These are phyloP conservation scores for Phenganax stokvisi DNA, from an alignment of 92 coral and sea anemone species.

Conservation along the genomic window DNA sequence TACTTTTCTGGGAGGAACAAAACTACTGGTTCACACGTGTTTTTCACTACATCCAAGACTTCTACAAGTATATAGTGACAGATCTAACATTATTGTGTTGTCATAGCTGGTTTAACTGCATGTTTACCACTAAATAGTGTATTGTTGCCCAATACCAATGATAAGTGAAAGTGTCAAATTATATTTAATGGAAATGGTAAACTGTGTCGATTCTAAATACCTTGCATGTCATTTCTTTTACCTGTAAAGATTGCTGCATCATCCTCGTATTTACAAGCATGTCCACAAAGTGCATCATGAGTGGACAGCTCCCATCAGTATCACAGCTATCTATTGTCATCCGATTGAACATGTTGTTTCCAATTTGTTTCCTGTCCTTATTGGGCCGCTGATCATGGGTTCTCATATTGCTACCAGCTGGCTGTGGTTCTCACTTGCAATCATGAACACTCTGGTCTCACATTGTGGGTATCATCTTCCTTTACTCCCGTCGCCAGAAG, in stretches of 20 bases:
- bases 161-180: no score
- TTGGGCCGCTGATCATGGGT: slow-evolving; percentile 95
- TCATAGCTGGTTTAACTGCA: no score
- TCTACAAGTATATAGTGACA: no score
- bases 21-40: no score
- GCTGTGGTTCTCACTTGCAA: slow-evolving; percentile 85
- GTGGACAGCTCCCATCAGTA: slow-evolving; percentile 94
- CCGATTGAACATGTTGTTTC: slow-evolving; percentile 81
- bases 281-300: slow-evolving; percentile 91
- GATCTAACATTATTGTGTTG: no score
- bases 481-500: slow-evolving; percentile 93
- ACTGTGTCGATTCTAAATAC: neutral
- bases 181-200: no score
- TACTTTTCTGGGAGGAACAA: no score
- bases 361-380: slow-evolving; percentile 64
- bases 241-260: slow-evolving; percentile 70
- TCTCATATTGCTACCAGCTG: slow-evolving; percentile 94
- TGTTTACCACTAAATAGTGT: no score
- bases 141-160: no score
- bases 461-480: slow-evolving; percentile 98
- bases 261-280: slow-evolving; percentile 79
- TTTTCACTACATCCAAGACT: no score
- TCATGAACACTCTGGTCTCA: slow-evolving; percentile 72
- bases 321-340: slow-evolving; percentile 76
- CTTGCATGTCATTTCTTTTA: neutral